These are phyloP conservation scores for Oxyura jamaicensis DNA, from an alignment of 2,113 vertebrate species.

Conservation along the genomic window DNA sequence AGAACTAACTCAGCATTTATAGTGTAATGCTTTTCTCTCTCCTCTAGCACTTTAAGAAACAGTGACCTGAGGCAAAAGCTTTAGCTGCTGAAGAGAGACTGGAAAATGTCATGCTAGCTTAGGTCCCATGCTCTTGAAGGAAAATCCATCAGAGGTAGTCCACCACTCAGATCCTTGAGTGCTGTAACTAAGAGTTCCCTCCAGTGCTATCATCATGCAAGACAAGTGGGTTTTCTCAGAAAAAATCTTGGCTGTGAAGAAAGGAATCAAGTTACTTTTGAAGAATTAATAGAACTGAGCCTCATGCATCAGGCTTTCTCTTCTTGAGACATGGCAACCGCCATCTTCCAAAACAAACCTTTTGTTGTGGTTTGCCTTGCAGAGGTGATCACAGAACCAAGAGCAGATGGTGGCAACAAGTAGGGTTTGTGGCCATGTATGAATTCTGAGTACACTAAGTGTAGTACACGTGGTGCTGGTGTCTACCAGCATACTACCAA, in stretches of 20 bases:
- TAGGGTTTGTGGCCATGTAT: neutral
- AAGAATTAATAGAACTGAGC: neutral
- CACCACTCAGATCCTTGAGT: neutral
- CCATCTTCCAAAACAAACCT: neutral
- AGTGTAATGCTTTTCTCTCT: neutral
- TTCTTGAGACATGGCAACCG: neutral
- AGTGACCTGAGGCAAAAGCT: neutral
- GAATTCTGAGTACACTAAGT: neutral
- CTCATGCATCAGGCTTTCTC: neutral
- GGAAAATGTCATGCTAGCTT: neutral
- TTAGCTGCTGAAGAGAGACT: neutral
- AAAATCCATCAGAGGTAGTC: neutral
- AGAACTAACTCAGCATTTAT: neutral
- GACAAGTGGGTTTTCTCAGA: neutral
- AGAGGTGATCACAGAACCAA: neutral
- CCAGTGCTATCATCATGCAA: neutral
- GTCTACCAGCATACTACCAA: too few species aligned
- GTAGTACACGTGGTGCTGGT: neutral
- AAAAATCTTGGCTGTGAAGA: neutral
- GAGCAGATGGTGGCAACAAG: neutral
- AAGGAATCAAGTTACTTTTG: neutral
- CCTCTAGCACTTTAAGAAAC: neutral
- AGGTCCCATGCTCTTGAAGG: neutral
- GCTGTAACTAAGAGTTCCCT: accelerated
- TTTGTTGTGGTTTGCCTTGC: neutral